These are phyloP conservation scores for Calypte anna DNA, from an alignment of 2,113 vertebrate genomes.

Conservation along the genomic window DNA sequence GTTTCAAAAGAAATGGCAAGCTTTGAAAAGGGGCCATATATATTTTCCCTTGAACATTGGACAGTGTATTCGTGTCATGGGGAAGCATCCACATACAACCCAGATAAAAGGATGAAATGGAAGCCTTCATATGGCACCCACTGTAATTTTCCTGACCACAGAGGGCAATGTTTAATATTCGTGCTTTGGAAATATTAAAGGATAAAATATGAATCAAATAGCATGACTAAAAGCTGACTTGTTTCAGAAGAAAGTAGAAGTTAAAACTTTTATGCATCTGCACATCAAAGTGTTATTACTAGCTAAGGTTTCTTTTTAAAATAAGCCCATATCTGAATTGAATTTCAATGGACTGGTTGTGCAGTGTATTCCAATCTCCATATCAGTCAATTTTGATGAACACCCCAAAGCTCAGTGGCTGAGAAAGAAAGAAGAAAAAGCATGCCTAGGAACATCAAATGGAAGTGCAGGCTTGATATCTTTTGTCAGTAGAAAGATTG, in stretches of 20 bases:
- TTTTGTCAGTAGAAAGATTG: slow-evolving; percentile 75
- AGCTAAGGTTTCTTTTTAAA: slow-evolving; percentile 58
- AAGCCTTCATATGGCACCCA: background rate
- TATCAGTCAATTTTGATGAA: slow-evolving; percentile 53
- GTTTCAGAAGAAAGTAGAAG: slow-evolving; percentile 65
- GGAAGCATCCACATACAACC: background rate
- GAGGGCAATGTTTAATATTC: slow-evolving; percentile 30
- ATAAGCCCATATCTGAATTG: slow-evolving; percentile 53
- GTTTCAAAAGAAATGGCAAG: background rate
- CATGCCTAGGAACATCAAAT: slow-evolving; percentile 63
- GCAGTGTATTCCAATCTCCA: slow-evolving; percentile 9
- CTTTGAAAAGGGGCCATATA: background rate
- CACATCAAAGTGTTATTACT: slow-evolving; percentile 70
- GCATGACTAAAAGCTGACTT: slow-evolving; percentile 65
- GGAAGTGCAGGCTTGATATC: slow-evolving; percentile 50
- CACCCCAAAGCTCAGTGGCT: slow-evolving; percentile 52
- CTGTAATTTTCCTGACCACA: slow-evolving; percentile 29
- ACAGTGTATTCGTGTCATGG: background rate
- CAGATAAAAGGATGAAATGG: slow-evolving; percentile 19
- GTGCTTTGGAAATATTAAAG: slow-evolving; percentile 48
- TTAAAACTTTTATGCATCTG: slow-evolving; percentile 70
- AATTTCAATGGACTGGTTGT: slow-evolving; percentile 66
- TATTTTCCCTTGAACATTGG: background rate
- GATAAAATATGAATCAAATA: slow-evolving; percentile 70
- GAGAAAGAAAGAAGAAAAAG: slow-evolving; percentile 51